These are phyloP conservation scores for Verasper variegatus DNA, from an alignment of 2,113 vertebrate species.

Conservation along the genomic window DNA sequence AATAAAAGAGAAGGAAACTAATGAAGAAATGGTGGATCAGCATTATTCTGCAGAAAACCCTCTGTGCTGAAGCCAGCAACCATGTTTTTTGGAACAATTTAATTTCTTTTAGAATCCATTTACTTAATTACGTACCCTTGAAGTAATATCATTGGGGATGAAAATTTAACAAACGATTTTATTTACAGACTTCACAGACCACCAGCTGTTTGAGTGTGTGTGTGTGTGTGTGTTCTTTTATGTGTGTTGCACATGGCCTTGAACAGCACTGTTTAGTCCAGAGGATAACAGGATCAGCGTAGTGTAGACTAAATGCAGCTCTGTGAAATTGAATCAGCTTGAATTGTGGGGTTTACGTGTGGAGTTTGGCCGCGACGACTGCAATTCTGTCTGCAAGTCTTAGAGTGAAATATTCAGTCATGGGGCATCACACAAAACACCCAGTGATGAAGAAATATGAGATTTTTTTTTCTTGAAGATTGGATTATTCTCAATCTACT, in stretches of 20 bases:
- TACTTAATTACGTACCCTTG: slow-evolving; percentile 64
- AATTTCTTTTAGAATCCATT: slow-evolving; percentile 61
- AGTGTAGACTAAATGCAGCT: slow-evolving; percentile 43
- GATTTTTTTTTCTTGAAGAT: slow-evolving; percentile 49
- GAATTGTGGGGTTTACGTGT: slow-evolving; percentile 29
- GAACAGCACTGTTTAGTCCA: slow-evolving; percentile 20
- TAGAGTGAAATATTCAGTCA: slow-evolving; percentile 29
- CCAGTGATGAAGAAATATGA: slow-evolving; percentile 37
- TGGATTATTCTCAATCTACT: slow-evolving; percentile 51
- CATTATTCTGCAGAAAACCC: slow-evolving; percentile 19
- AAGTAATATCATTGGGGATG: slow-evolving; percentile 57
- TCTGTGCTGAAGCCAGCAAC: slow-evolving; percentile 17
- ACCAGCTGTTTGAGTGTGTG: slow-evolving; percentile 28
- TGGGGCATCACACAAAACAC: slow-evolving; percentile 29
- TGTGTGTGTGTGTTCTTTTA: slow-evolving; percentile 12
- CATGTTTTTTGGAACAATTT: slow-evolving; percentile 41
- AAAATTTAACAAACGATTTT: slow-evolving; percentile 66
- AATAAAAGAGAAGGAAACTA: not conserved
- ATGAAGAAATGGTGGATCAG: not conserved
- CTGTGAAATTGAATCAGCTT: slow-evolving; percentile 48
- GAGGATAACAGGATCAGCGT: slow-evolving; percentile 44
- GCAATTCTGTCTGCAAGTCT: slow-evolving; percentile 27
- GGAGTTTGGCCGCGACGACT: slow-evolving; percentile 23
- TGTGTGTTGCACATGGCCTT: slow-evolving; percentile 32
- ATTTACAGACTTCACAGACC: slow-evolving; percentile 58